phyloP scores from a whole-genome alignment of 1,140 invertebrate species.

The Cheumatopsyche charites region DNA sequence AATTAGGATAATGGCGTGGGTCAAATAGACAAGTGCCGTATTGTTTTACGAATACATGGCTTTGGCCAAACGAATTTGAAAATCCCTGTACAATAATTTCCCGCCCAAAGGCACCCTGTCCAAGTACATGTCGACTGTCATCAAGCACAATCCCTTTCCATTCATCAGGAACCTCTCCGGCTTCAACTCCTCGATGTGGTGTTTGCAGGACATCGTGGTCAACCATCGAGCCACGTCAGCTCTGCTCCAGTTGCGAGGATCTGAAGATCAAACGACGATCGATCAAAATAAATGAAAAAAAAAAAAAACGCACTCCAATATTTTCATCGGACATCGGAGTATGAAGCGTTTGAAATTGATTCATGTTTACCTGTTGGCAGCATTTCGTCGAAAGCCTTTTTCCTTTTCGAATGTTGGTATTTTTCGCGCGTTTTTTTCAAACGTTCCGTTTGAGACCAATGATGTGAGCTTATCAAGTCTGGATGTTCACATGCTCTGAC shows the following conservation, averaged over 20 bases:
- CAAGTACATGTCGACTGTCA: slow-evolving; percentile 76
- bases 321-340: background rate
- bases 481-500: slow-evolving; percentile 26
- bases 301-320: background rate
- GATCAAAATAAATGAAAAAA: background rate
- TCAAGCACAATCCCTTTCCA: slow-evolving; percentile 77
- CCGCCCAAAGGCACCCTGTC: slow-evolving; percentile 71
- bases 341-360: background rate
- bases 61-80: slow-evolving; percentile 56
- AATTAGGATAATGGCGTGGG: too few species aligned
- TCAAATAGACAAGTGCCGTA: too few species aligned
- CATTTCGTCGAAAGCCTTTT: slow-evolving; percentile 3
- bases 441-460: slow-evolving; percentile 25
- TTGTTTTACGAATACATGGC: slow-evolving; percentile 51
- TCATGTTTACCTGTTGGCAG: slow-evolving; percentile 14
- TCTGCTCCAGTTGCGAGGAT: slow-evolving; percentile 73
- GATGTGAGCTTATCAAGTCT: slow-evolving; percentile 25
- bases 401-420: slow-evolving; percentile 10
- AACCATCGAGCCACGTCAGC: slow-evolving; percentile 72
- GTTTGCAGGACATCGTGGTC: slow-evolving; percentile 63
- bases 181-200: slow-evolving; percentile 64
- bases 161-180: slow-evolving; percentile 75
- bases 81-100: slow-evolving; percentile 67
- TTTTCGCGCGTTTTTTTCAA: slow-evolving; percentile 4
- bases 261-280: slow-evolving; percentile 52